Base-by-base conservation (phyloP, 2,797 vertebrate species). In the Hirundo rustica region DNA sequence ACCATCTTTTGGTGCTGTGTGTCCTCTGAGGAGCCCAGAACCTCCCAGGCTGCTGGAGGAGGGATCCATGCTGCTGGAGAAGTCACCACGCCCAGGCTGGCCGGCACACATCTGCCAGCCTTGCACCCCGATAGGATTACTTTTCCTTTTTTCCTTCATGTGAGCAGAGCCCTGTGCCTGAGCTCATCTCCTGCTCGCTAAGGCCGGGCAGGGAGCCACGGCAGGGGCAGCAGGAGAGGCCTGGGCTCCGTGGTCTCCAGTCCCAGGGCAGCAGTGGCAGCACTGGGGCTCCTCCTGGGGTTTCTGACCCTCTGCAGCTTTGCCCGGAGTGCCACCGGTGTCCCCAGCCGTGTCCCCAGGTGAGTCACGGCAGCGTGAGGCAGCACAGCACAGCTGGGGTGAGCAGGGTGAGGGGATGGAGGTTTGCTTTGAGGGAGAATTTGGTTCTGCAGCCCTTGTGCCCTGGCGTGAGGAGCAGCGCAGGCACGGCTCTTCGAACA, bases 341-440 rank as follows among this genome's bases (percentile, higher is more conserved):
- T 91, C 50, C 78, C 75, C 38, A 21, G 50, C 42, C 0, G 1
- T 65, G 82, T 91, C 50, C 78, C 75, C 38, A 18, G 50, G 42
- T 61, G 79, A 42, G 72, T 14, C 3, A 5, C 7, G 34, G 70
- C 60, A 30, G 48, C 3, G 27, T 4, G 10, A 85, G 53, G 32
- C 60, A 57, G 61, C 51, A 1, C 0, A 0, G 34, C 65, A 64
- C 23, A 5, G 12, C 48, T 3, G 34, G 38, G 14, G 2, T 51
- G 58, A 3, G 1, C 34, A 36, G 72, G 36, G 19, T 0, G 16
- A n/a, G 66, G 50, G 48, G 36, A 34, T 9, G 5, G n/a, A 26
- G 61, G 5, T 58, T 85, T 57, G 68, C 9, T 17, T 15, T 5
- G 1, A 34, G 44, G 61, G 16, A 20, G 7, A 32, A 53, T 71